Conservation (phyloP, 2,888 invertebrate genomes). For the Hirtodrosophila alboralis region DNA sequence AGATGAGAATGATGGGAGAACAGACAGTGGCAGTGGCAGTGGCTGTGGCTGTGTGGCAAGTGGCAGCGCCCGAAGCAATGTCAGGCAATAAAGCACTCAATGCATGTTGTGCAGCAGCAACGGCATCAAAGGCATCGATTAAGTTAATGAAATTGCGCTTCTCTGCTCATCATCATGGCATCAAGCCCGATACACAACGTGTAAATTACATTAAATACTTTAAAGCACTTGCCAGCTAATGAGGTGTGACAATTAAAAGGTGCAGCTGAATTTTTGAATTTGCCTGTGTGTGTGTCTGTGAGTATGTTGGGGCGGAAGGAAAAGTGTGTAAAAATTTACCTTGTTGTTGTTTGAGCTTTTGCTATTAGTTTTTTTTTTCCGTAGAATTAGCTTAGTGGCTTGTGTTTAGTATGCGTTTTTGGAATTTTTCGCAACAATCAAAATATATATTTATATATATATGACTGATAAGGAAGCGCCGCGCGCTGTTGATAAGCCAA, state of each 20-base stretch:
- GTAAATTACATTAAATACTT: conserved; percentile 70
- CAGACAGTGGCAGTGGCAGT: conserved; percentile 3
- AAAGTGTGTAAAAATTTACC: conserved; percentile 21
- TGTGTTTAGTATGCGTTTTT: conserved; percentile 29
- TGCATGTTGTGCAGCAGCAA: conserved; percentile 31
- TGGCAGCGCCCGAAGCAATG: conserved; percentile 17
- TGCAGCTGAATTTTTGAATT: conserved; percentile 32
- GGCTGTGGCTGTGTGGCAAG: no score
- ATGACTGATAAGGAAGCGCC: conserved; percentile 53
- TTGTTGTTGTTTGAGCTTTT: conserved; percentile 23
- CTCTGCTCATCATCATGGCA: conserved; percentile 14
- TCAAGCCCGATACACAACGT: conserved; percentile 24
- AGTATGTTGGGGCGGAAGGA: neutral
- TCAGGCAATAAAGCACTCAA: conserved; percentile 50
- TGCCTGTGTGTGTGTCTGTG: neutral
- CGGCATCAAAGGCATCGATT: conserved; percentile 65
- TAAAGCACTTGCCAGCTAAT: conserved; percentile 64
- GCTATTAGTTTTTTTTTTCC: conserved; percentile 13
- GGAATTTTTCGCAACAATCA: conserved; percentile 50
- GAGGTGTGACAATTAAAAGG: conserved; percentile 72
- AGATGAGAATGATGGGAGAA: conserved; percentile 4
- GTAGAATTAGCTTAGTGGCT: conserved; percentile 20
- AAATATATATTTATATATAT: conserved; percentile 30
- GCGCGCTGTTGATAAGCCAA: conserved; percentile 35
- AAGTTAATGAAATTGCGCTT: conserved; percentile 73